Evolutionary conservation across 2,888 invertebrate species (phyloP), one percentile per base, ranked within the genome.

Genomic region (Anthrax anthrax): DNA sequence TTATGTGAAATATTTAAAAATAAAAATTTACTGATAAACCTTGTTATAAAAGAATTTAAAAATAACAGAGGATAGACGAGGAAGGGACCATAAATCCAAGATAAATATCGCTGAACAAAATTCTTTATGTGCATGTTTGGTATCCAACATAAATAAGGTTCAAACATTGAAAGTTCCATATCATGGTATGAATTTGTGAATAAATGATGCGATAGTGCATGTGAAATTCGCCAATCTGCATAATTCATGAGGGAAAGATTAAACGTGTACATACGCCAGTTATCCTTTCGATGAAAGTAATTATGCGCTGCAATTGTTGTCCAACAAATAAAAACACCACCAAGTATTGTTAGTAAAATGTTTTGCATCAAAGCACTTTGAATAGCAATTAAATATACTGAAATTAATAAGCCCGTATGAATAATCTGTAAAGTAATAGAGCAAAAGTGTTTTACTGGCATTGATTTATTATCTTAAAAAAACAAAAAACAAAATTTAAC

Each of bases 181-280:
- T 88, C 88, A 63, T 78, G 74, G 4, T 80, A 64, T 0, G 86
- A 83, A 59, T 89, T 88, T 0, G 87, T 77, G 58, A 78, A 85
- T 10, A 81, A 67, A 59, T 89, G 88, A 62, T 88, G 88, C 34
- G 85, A 85, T 38, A 88, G 60, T 0, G 72, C 79, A 57, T 88
- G 88, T 0, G 79, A 78, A 37, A 87, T 75, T 49, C 86, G 72
- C 76, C 84, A 87, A 51, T 83, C 78, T 55, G 77, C 74, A 44
- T 61, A 63, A 52, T 65, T 68, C 72, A 83, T 70, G 54, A 79
- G 60, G 17, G 75, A 72, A 50, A 88, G 65, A 57, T 86, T 82
- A 57, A 84, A 83, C 48, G 82, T 76, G 58, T 80, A 82, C 81
- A 85, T 85, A 47, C 84, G 75, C 74, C 81, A 84, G 60, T 80